Base-by-base conservation (phyloP, 2,888 invertebrate genomes). In the Asteroscopus sphinx region DNA sequence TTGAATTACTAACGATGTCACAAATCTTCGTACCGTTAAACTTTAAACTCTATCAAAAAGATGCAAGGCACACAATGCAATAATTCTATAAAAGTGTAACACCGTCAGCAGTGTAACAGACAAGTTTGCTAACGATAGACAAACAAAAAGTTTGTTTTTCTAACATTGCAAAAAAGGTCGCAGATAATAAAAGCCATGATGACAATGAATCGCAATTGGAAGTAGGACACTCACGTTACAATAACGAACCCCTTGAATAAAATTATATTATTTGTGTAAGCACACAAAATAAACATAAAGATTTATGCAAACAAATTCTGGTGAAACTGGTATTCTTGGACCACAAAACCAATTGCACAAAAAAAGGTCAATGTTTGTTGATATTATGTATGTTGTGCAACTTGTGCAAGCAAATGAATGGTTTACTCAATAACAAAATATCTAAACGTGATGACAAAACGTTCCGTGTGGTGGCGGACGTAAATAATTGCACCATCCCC, bases 141-240 rank as follows among this genome's bases (percentile, higher is more conserved):
- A 83, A 82, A 83, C 79, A 86, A 83, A 85, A 83, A 84, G 81
- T 83, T 83, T 86, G 84, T 85, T 86, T 86, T 85, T 82, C 68
- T 77, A 77, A 79, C 76, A 75, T 75, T 35, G 80, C 80, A 87
- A 85, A 88, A 87, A 88, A 81, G 59, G 63, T 76, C 49, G 65
- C 73, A 70, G 66, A 75, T 76, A 76, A 79, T 78, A 80, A 77
- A 81, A 76, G 70, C 69, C 65, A 73, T 71, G 75, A 73, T 79
- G 81, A 88, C 85, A 87, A 87, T 84, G 68, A 76, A 61, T 71
- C 70, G 81, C 80, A 80, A 83, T 86, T 81, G 82, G 82, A 85
- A 88, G 81, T 83, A 78, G 83, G 78, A 69, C 75, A 81, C 83
- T 88, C 86, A 37, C 68, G 80, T 84, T 85, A 83, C 86, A 78